Conservation (phyloP, 2,888 invertebrate genomes). For the Chrysolina haemoptera region DNA sequence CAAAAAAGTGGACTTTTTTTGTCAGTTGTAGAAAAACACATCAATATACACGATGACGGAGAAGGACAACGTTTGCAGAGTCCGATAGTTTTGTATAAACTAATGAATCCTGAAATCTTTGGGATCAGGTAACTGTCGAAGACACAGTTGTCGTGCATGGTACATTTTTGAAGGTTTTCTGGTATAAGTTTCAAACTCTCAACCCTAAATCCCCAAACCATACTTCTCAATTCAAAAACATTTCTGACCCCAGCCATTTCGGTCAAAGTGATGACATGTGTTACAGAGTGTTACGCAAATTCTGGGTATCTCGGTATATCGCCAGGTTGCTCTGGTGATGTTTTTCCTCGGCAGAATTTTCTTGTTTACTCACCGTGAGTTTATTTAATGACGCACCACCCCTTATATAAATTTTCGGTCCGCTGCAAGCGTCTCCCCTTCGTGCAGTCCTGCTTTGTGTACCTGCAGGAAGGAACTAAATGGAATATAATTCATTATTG, state of each 20-base stretch:
- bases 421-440: slow-evolving; percentile 27
- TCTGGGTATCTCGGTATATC: background rate
- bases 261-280: background rate
- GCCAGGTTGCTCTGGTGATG: background rate
- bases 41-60: no score
- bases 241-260: background rate
- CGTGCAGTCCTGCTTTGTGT: slow-evolving; percentile 40
- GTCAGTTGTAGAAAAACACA: no score
- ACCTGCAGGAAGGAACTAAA: slow-evolving; percentile 58
- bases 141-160: no score
- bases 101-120: no score
- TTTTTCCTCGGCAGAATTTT: background rate
- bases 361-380: slow-evolving; percentile 44
- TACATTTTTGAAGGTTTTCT: no score
- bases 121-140: no score
- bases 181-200: no score
- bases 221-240: no score
- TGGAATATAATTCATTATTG: slow-evolving; percentile 60
- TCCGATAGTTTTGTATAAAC: no score
- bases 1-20: no score
- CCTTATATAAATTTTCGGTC: slow-evolving; percentile 36
- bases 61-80: no score
- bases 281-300: rapidly evolving
- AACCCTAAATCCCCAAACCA: no score
- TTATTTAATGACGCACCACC: slow-evolving; percentile 57